These are phyloP conservation scores for Dynastes grantii DNA, from an alignment of 2,888 invertebrate species.

Conservation along the genomic window DNA sequence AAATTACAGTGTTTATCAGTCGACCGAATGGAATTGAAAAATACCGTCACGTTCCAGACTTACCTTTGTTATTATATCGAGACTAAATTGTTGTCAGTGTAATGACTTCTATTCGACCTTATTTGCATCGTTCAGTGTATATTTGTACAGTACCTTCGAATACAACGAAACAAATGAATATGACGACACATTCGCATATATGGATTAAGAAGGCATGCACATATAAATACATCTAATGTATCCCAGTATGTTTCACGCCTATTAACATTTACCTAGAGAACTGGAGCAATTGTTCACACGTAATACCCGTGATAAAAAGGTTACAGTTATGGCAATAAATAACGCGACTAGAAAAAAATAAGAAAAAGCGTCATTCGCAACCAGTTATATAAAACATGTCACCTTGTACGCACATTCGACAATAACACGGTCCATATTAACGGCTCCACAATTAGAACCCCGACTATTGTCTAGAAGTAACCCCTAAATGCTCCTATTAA, in stretches of 20 bases:
- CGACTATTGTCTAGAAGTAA: constrained; percentile 57
- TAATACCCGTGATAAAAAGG: constrained; percentile 38
- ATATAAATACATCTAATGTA: constrained; percentile 28
- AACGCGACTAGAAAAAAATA: constrained; percentile 51
- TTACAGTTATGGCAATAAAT: constrained; percentile 56
- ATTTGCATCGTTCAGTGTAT: constrained; percentile 50
- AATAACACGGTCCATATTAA: constrained; percentile 52
- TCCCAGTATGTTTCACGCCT: constrained; percentile 34
- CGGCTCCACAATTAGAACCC: constrained; percentile 54
- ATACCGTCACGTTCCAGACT: constrained; percentile 51
- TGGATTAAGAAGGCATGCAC: constrained; percentile 26
- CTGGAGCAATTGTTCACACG: constrained; percentile 45
- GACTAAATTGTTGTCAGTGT: constrained; percentile 52
- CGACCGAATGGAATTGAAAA: constrained; percentile 46
- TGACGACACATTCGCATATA: constrained; percentile 15
- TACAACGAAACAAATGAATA: constrained; percentile 26
- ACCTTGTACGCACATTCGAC: constrained; percentile 50
- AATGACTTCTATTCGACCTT: constrained; percentile 53
- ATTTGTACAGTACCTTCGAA: constrained; percentile 42
- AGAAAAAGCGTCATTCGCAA: constrained; percentile 54
- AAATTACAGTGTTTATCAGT: constrained; percentile 43
- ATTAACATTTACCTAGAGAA: constrained; percentile 33
- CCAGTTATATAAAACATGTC: constrained; percentile 57
- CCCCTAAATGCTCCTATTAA: constrained; percentile 59
- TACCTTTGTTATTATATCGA: constrained; percentile 48